Percentiles rank a stretch among this genome's conserved stretches.
Evolutionary conservation across 2,113 vertebrate species (phyloP).

Genomic region (Myotis yumanensis): DNA sequence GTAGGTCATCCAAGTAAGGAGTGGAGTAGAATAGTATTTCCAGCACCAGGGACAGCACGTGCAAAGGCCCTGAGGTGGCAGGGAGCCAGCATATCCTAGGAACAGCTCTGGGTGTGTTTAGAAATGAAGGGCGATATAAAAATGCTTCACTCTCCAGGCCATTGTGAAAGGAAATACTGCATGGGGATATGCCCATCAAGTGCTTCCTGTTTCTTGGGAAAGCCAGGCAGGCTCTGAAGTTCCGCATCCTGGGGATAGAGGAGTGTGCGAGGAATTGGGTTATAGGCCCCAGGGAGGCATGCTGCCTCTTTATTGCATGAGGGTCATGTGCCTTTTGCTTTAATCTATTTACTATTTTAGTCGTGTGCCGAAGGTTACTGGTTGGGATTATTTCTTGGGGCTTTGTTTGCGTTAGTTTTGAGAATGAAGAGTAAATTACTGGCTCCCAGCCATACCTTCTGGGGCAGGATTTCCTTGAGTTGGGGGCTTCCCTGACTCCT

Average conservation of each 20-base stretch:
- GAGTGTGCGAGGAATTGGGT: background rate
- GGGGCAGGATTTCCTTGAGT: background rate
- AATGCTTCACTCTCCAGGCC: too few species aligned
- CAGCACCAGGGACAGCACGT: background rate
- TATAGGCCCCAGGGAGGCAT: background rate
- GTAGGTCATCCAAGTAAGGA: background rate
- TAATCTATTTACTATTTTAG: background rate
- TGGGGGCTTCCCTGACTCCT: background rate
- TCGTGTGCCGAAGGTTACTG: background rate
- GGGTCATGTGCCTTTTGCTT: background rate
- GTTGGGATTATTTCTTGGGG: background rate
- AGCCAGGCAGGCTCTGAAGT: background rate
- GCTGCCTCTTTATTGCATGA: background rate
- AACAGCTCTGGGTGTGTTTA: background rate
- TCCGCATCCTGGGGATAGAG: too few species aligned
- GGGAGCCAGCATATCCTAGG: background rate
- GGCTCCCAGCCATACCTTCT: background rate
- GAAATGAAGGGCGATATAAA: background rate
- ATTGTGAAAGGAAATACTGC: rapidly evolving
- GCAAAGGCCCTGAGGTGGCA: background rate
- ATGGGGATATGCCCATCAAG: background rate
- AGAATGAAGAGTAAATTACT: background rate
- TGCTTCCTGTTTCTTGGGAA: background rate
- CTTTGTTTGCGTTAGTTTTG: background rate
- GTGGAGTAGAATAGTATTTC: rapidly evolving